Evolutionary conservation across 1,140 invertebrate species (phyloP).

Genomic region (Papilio helenus): DNA sequence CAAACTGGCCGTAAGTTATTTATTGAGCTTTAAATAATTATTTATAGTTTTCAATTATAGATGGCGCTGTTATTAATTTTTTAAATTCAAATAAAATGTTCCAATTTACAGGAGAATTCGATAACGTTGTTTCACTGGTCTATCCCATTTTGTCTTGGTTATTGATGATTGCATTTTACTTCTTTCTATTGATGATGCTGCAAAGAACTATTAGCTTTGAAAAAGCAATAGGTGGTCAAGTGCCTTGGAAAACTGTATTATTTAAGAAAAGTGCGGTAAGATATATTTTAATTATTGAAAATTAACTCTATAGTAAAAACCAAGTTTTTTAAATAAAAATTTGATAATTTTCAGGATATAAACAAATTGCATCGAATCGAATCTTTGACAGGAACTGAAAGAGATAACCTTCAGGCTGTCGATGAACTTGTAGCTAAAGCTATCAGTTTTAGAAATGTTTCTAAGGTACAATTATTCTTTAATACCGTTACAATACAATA

Average conservation of each 20-base stretch:
- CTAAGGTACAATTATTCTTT: conserved; percentile 54
- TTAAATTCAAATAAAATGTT: neutral
- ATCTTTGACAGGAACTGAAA: conserved; percentile 53
- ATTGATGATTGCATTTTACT: conserved; percentile 63
- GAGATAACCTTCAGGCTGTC: conserved; percentile 67
- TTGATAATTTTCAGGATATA: conserved; percentile 52
- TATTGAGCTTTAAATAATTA: neutral
- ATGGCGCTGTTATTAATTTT: conserved; percentile 5
- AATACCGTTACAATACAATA: neutral
- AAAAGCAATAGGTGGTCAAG: conserved; percentile 65
- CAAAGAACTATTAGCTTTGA: conserved; percentile 64
- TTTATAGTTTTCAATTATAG: neutral
- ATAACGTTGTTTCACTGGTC: conserved; percentile 43
- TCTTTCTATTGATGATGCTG: conserved; percentile 64
- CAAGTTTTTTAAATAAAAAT: neutral
- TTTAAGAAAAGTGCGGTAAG: conserved; percentile 65
- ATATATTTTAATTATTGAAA: conserved; percentile 13
- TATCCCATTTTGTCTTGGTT: conserved; percentile 62
- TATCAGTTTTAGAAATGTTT: conserved; percentile 65
- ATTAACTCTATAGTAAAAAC: neutral
- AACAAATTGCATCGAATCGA: conserved; percentile 53
- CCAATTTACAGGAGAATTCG: conserved; percentile 23
- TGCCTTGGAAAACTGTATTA: conserved; percentile 68
- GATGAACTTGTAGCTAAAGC: conserved; percentile 72
- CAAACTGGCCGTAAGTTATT: conserved; percentile 63